Base-by-base conservation (phyloP, 2,113 vertebrate species). In the Limnothrissa miodon region DNA sequence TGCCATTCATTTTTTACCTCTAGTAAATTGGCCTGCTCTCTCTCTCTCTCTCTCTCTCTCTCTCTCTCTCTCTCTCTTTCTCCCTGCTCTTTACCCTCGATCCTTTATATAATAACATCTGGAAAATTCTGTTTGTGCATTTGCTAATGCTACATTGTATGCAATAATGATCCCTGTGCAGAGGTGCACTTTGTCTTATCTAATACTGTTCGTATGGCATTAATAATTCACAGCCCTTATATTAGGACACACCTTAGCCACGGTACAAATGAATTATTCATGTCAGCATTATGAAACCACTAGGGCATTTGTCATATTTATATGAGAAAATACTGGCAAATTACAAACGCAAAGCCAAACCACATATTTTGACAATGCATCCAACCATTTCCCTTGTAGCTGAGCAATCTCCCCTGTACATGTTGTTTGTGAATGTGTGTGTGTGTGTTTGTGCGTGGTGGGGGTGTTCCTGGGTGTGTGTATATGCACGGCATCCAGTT, bases 181-280 rank as follows among this genome's bases (percentile, higher is more conserved):
- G 66, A 74, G 66, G 66, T 74, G 29, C 66, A 74, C 66, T 74
- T 74, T 74, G 80, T 81, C 81, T 70, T 83, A 81, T 78, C 81
- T 82, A 62, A 79, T 51, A 80, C 78, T 80, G 82, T 80, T 81
- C 80, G 45, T 86, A 79, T 81, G 92, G 94, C 95, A 97, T 97
- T 94, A 97, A 97, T 97, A 96, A 97, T 98, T 97, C 89, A 97
- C 93, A 93, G 93, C 92, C 94, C 94, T 97, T 96, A 96, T 95
- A 97, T 97, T 96, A 96, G 93, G 93, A 94, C 93, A 95, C 96
- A 97, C 96, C 94, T 97, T 96, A 93, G 94, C 93, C 95, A 93
- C 94, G 93, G 96, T 93, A 94, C 92, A 94, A 85, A 95, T 97
- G 94, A 97, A 97, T 97, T 96, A 97, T 98, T 97, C 94, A 97